These are phyloP conservation scores for Acronicta alni DNA, from an alignment of 2,888 invertebrate genomes.

Conservation along the genomic window DNA sequence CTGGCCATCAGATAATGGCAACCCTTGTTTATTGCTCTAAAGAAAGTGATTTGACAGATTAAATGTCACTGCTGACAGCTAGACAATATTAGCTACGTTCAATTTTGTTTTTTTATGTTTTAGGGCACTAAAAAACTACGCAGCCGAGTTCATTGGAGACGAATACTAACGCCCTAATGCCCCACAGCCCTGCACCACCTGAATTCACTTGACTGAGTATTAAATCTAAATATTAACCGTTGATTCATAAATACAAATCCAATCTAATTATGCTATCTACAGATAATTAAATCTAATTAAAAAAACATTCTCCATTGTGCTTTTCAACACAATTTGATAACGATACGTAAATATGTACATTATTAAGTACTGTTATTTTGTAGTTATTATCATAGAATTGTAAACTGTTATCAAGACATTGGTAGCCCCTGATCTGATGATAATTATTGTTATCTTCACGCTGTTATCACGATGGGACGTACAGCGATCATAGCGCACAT, in stretches of 20 bases:
- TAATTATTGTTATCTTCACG: slow-evolving; percentile 38
- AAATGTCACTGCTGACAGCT: no score
- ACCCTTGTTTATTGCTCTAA: no score
- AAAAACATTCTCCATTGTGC: not conserved
- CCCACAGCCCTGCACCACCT: no score
- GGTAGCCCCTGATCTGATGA: slow-evolving; percentile 56
- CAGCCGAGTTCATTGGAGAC: no score
- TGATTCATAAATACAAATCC: no score
- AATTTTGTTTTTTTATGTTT: no score
- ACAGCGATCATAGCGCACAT: slow-evolving; percentile 49
- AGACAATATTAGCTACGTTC: no score
- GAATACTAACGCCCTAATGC: no score
- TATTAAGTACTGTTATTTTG: slow-evolving; percentile 15
- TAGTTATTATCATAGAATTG: slow-evolving; percentile 32
- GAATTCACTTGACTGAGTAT: not conserved
- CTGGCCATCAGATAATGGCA: no score
- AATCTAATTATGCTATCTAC: slow-evolving; percentile 1
- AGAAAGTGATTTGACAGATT: no score
- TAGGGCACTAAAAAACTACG: no score
- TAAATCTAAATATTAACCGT: not conserved
- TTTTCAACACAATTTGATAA: slow-evolving; percentile 18
- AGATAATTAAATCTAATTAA: slow-evolving; percentile 12
- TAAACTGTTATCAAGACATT: slow-evolving; percentile 49
- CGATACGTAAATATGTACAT: slow-evolving; percentile 6
- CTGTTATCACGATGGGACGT: slow-evolving; percentile 44